phyloP scores from a whole-genome alignment of 2,888 invertebrate species.

The Macrosiphum euphorbiae region DNA sequence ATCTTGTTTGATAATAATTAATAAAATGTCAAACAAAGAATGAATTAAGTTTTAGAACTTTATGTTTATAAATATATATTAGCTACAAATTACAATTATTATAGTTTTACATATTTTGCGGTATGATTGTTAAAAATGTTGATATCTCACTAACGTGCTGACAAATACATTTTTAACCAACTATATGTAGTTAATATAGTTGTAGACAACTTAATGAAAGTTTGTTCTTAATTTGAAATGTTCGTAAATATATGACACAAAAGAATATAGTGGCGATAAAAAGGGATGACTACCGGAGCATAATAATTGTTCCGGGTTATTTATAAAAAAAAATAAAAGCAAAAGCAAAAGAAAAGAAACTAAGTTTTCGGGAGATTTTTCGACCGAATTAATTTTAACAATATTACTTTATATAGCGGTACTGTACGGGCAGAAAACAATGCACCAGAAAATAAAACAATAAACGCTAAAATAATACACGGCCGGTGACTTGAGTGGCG shows the following conservation, averaged over 20 bases:
- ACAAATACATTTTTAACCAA: neutral
- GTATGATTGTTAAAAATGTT: neutral
- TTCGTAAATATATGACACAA: neutral
- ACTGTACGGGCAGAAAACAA: neutral
- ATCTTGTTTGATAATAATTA: neutral
- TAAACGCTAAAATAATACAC: neutral
- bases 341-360: neutral
- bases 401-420: conserved; percentile 7
- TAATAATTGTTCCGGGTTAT: neutral
- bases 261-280: neutral
- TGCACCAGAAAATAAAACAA: neutral
- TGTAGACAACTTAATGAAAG: neutral
- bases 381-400: conserved; percentile 9
- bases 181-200: neutral
- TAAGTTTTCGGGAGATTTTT: neutral
- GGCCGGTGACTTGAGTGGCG: neutral
- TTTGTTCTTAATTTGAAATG: neutral
- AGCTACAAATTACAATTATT: neutral
- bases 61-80: neutral
- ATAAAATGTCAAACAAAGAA: neutral
- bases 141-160: neutral
- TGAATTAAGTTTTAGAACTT: neutral
- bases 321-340: neutral
- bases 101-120: too few relatives aligned
- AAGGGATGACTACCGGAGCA: neutral